Percentiles rank a stretch among this genome's conserved stretches.
phyloP scores from a whole-genome alignment of 2,888 invertebrate species.

The Perithous albicinctus region DNA sequence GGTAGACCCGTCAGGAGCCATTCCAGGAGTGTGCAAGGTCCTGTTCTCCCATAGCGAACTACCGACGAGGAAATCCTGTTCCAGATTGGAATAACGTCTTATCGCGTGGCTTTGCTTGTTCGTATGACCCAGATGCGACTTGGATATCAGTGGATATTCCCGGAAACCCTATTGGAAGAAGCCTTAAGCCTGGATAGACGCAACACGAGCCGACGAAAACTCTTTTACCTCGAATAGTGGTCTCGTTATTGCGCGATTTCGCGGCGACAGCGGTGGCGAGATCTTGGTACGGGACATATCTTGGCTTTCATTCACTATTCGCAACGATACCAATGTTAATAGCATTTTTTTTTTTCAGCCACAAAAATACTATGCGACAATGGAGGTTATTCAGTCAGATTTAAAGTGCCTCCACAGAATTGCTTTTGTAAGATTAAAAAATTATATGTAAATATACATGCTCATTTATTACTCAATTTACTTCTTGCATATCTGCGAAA shows the following conservation, averaged over 20 bases:
- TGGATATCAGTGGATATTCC: conserved; percentile 28
- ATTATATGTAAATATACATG: too few relatives aligned
- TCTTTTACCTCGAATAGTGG: conserved; percentile 16
- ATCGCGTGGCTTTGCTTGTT: conserved; percentile 36
- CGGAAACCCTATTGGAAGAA: conserved; percentile 11
- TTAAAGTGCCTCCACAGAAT: too few relatives aligned
- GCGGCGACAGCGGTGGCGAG: conserved; percentile 11
- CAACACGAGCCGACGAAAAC: conserved; percentile 42
- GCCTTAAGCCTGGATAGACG: conserved; percentile 45
- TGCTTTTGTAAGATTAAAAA: too few relatives aligned
- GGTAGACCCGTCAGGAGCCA: background rate
- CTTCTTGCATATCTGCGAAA: too few relatives aligned
- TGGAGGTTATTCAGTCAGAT: too few relatives aligned
- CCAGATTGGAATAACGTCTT: conserved; percentile 58
- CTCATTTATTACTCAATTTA: too few relatives aligned
- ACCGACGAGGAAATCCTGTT: conserved; percentile 50
- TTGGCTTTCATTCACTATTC: background rate
- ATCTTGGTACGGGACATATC: background rate
- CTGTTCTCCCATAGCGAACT: background rate
- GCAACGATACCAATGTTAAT: background rate
- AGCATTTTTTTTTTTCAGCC: background rate
- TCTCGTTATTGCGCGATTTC: conserved; percentile 25
- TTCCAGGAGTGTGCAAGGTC: background rate
- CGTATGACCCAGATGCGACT: conserved; percentile 32
- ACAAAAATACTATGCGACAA: background rate